Percentiles rank a stretch among this genome's conserved stretches.
Evolutionary conservation across 2,113 vertebrate species (phyloP).

Genomic region (Agapornis roseicollis): DNA sequence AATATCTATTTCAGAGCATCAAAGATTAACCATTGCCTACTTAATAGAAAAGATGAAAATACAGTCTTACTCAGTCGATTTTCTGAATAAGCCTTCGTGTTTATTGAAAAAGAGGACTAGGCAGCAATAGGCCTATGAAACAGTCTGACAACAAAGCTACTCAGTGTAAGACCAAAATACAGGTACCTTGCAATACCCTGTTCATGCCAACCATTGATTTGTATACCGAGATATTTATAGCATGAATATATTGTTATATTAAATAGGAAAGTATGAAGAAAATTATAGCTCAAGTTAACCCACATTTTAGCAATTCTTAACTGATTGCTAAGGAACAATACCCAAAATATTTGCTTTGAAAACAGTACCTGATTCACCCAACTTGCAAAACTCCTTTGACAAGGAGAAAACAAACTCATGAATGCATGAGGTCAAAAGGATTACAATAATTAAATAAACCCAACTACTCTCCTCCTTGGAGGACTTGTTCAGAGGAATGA

Average conservation of each 20-base stretch:
- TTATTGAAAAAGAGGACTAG: background rate
- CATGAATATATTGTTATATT: background rate
- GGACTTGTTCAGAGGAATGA: constrained; percentile 41
- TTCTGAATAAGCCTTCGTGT: background rate
- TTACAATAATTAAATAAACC: constrained; percentile 13
- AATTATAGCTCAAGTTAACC: background rate
- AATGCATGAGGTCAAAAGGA: constrained; percentile 54
- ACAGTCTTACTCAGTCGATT: background rate
- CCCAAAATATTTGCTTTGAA: constrained; percentile 15
- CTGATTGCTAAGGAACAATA: background rate
- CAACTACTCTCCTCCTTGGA: background rate
- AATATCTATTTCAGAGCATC: background rate
- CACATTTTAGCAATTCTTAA: background rate
- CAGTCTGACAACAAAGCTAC: background rate
- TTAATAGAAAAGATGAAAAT: background rate
- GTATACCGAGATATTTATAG: background rate
- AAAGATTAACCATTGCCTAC: background rate
- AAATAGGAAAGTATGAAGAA: background rate
- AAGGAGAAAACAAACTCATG: constrained; percentile 38
- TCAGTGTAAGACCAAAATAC: background rate
- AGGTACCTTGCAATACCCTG: background rate
- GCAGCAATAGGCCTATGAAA: background rate
- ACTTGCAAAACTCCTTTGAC: constrained; percentile 53
- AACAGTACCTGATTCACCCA: constrained; percentile 26
- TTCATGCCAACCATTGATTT: background rate